Conservation (phyloP, 2,888 invertebrate species). For the Idaea dimidiata region DNA sequence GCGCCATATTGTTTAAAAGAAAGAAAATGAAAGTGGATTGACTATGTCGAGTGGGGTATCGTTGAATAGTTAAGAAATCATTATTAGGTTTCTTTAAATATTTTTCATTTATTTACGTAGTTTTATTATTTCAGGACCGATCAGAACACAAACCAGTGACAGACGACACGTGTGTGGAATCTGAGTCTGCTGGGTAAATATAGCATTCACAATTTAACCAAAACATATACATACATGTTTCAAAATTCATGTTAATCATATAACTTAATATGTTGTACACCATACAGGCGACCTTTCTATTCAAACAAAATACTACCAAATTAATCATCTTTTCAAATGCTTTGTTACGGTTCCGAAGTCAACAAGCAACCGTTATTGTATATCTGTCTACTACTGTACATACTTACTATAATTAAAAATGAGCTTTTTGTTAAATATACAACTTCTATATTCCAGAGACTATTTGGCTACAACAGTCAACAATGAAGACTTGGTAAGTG, state of each 20-base stretch:
- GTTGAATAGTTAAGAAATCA: too few relatives aligned
- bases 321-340: too few relatives aligned
- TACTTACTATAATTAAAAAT: neutral
- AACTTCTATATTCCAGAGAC: constrained; percentile 48
- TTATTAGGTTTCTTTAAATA: too few relatives aligned
- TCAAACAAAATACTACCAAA: too few relatives aligned
- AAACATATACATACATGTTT: neutral
- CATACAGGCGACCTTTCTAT: too few relatives aligned
- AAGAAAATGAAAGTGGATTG: too few relatives aligned
- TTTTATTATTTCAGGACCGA: constrained; percentile 30
- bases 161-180: constrained; percentile 63
- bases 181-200: constrained; percentile 65
- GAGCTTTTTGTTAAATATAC: neutral
- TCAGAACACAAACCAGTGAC: constrained; percentile 40
- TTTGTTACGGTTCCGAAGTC: too few relatives aligned
- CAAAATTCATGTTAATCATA: too few relatives aligned
- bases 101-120: constrained; percentile 3
- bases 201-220: neutral
- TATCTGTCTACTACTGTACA: too few relatives aligned
- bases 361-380: too few relatives aligned
- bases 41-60: too few relatives aligned
- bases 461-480: constrained; percentile 60
- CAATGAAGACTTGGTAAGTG: constrained; percentile 61
- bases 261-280: constrained; percentile 5
- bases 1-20: too few relatives aligned